Evolutionary conservation across 2,797 vertebrate genomes (phyloP), one percentile per base, ranked within the genome.

Genomic region (Typhlichthys subterraneus): DNA sequence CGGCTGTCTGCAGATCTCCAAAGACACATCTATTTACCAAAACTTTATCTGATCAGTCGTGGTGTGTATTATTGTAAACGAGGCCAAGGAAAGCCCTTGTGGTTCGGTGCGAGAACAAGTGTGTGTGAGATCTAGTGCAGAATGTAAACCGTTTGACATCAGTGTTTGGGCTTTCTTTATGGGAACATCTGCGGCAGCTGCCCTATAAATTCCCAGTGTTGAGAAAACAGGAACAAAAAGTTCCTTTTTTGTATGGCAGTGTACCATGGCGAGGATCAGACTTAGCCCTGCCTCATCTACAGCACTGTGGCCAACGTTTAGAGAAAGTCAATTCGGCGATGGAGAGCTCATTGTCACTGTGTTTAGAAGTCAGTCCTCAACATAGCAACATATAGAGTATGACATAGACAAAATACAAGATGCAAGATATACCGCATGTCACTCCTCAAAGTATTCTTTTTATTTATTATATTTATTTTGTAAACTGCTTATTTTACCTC

Each of bases 141-240:
- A 85, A 81, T 91, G 87, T 91, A 91, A 91, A 92, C 84, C 42
- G 55, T 83, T 92, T 88, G 91, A 92, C 91, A 90, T 87, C 86
- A 91, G 80, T 89, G 90, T 91, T 93, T 91, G 87, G 85, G 75
- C 83, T 84, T 80, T 85, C 84, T 92, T 90, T 90, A 92, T 86
- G 87, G 82, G 89, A 91, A 91, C 91, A 93, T 93, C 89, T 93
- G 91, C 69, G 65, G 85, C 91, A 91, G 91, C 91, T 92, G 92
- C 90, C 83, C 85, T 80, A 90, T 92, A 90, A 91, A 93, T 89
- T 88, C 85, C 65, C 82, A 71, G 84, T 73, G 80, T 86, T 88
- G 84, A 88, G 84, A 90, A 90, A 91, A 88, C 79, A 87, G 76
- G 80, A 91, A 91, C 86, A 93, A 79, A 91, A 92, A 89, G 87